Base-by-base conservation (phyloP, 2,888 invertebrate genomes). In the Philhelius pedissequus region DNA sequence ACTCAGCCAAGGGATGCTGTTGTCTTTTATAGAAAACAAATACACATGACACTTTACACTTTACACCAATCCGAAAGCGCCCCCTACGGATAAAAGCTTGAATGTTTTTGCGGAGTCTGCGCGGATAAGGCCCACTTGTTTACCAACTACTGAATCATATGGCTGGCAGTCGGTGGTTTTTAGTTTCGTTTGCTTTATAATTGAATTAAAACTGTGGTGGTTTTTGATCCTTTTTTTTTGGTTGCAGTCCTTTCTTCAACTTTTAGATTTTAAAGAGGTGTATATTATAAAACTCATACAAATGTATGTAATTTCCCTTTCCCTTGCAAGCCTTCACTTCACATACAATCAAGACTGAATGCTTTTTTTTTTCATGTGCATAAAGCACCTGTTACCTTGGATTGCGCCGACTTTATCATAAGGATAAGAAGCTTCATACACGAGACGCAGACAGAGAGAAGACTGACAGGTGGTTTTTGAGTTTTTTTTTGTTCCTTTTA, bases 61-160 rank as follows among this genome's bases (percentile, higher is more conserved):
- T n/a, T n/a, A n/a, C 32, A 30, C n/a, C 8, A n/a, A 18, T 5
- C 13, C 3, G 6, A 0, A 18, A 84, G 75, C 80, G 80, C 73
- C 15, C 5, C 3, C 25, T 2, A n/a, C n/a, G 84, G 84, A 84
- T 84, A 84, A 80, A 84, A 80, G 80, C 68, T 2, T 13, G 35
- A 35, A n/a, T n/a, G n/a, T 4, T n/a, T 30, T 25, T 3, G 4
- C 3, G 30, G 66, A 9, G 74, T 70, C 58, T 80, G 84, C 66
- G 80, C 75, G 84, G 80, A 84, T 80, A 84, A 71, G 66, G 30
- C 38, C 22, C 80, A 80, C 84, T 84, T 84, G 84, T 84, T 84
- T 84, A 80, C 62, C 60, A 58, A 43, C 38, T 18, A 11, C 13
- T 25, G 45, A 68, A 75, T 76, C 84, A 84, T 84, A 71, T 76